Evolutionary conservation across 1,140 invertebrate species (phyloP), one percentile per base, ranked within the genome.

Genomic region (Cydia pomonella): DNA sequence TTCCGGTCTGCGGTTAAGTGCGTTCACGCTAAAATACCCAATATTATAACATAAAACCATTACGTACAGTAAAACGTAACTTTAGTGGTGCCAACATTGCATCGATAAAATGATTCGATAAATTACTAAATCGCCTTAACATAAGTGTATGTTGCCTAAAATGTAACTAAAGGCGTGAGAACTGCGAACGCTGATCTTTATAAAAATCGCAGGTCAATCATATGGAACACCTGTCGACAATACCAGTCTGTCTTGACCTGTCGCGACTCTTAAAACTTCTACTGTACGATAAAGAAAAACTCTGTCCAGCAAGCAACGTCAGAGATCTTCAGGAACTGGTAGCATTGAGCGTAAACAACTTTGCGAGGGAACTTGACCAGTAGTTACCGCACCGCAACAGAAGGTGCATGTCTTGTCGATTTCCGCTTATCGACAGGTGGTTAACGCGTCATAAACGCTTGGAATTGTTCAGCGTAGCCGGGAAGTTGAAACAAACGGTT

Each of bases 351-450:
- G 64, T 69, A 69, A 69, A 69, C 64, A 69, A 21, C 64, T 18
- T 69, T 13, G 16, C 29, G 29, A 69, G n/a, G 29, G 64, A 69
- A 69, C 64, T 69, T 69, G 64, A 69, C 64, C 64, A 69, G 64
- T 69, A 69, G 64, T 69, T 69, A 33, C 29, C 27, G 64, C 29
- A 33, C 64, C 64, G 27, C 27, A 18, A 69, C 16, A 69, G 33
- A 33, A 9, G 64, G 64, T 69, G 64, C 27, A 69, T 69, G 64
- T 69, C 53, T 59, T 59, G 64, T 41, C 64, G 64, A 69, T 33
- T 29, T 38, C 7, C 29, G 64, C 18, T 33, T 59, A 59, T 59
- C 53, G 53, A 59, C 21, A 59, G 6, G 18, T 10, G 21, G n/a
- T 59, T 59, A 21, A 21, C 53, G 1, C 53, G 53, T 23, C 47